These are phyloP conservation scores for Acanthis flammea DNA, from an alignment of 2,797 vertebrate species.

Conservation along the genomic window DNA sequence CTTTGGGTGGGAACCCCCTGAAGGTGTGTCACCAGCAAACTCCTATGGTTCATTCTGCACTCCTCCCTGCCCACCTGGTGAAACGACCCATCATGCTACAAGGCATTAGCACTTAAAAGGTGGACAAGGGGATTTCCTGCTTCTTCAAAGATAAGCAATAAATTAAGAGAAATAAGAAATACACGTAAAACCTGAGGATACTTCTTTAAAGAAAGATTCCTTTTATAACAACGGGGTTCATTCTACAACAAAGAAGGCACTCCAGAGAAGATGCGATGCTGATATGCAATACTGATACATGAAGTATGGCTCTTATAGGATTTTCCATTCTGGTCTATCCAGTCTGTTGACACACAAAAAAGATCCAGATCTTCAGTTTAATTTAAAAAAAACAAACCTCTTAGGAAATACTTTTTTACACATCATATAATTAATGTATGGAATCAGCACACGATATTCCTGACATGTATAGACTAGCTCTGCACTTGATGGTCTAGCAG, in stretches of 20 bases:
- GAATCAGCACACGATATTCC: background rate
- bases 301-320: background rate
- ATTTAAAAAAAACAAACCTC: background rate
- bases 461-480: slow-evolving; percentile 11
- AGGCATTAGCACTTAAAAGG: background rate
- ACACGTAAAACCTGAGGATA: background rate
- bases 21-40: background rate
- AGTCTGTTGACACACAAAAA: background rate
- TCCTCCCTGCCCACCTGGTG: background rate
- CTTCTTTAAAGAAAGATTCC: background rate
- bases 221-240: background rate
- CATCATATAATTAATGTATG: background rate
- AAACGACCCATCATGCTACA: background rate
- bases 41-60: background rate
- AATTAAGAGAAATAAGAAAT: background rate
- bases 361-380: background rate
- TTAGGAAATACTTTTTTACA: slow-evolving; percentile 25
- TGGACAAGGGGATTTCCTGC: background rate
- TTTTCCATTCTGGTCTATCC: background rate
- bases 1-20: background rate
- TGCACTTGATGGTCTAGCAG: background rate
- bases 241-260: background rate
- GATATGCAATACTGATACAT: background rate
- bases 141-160: background rate
- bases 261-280: background rate